phyloP scores from a whole-genome alignment of 35 echinoderm and acorn worm species.

The Apostichopus parvimensis region DNA sequence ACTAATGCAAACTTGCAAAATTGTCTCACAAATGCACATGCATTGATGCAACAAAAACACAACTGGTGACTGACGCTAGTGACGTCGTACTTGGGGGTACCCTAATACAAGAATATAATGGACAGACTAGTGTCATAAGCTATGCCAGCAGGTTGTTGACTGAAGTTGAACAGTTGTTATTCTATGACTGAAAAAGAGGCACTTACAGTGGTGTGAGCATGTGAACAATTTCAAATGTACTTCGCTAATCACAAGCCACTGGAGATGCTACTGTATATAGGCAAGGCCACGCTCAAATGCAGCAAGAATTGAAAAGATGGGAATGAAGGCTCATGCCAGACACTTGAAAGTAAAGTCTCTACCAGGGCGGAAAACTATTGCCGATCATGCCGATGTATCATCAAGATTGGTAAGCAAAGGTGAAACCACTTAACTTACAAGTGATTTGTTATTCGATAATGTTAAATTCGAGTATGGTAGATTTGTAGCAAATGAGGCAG shows the following conservation, averaged over 20 bases:
- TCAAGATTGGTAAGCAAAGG: conserved; percentile 6
- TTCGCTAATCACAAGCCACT: conserved; percentile 80
- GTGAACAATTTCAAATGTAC: conserved; percentile 74
- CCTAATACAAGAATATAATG: conserved; percentile 54
- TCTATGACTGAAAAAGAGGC: conserved; percentile 80
- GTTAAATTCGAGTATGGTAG: no score
- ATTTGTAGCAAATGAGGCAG: no score
- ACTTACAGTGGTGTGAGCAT: conserved; percentile 67
- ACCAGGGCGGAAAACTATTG: conserved; percentile 27
- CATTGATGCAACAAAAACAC: conserved; percentile 52
- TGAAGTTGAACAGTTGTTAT: conserved; percentile 54
- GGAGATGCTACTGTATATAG: conserved; percentile 72
- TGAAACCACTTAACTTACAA: neutral
- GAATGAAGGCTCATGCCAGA: conserved; percentile 68
- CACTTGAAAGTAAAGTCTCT: conserved; percentile 36
- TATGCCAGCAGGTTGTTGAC: conserved; percentile 62
- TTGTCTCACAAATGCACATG: conserved; percentile 52
- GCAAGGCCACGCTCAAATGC: conserved; percentile 54
- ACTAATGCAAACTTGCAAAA: conserved; percentile 45
- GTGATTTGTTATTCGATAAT: neutral
- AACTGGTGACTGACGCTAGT: conserved; percentile 69
- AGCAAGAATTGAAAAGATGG: conserved; percentile 69
- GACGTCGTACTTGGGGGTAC: conserved; percentile 58
- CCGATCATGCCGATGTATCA: conserved; percentile 12
- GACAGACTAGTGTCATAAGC: conserved; percentile 62